Evolutionary conservation across 2,113 vertebrate genomes (phyloP), one percentile per base, ranked within the genome.

Genomic region (Gymnobelideus leadbeateri): DNA sequence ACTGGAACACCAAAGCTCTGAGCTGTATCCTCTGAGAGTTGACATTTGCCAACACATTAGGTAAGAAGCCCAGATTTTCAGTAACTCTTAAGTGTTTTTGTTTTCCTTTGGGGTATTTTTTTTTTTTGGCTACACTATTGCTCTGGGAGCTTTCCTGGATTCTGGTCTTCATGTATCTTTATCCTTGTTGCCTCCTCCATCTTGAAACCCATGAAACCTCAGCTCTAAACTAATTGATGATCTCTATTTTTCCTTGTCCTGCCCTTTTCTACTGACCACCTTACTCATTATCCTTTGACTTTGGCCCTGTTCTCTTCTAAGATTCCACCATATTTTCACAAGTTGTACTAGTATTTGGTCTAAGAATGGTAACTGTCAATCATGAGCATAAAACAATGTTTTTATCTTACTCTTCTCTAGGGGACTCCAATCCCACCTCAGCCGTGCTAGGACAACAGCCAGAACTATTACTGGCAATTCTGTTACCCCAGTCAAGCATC

Each of bases 1-100:
- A 28, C 96, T 95, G 4, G 91, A 12, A 51, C 92, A 89, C 96
- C 93, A 43, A 77, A 96, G 93, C 91, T 90, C 95, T 3, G 53
- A 95, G 89, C 0, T 0, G 47, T 90, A 11, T 43, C 89, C 50
- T 93, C 94, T 0, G 3, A 94, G 96, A 91, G 92, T 51, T 90
- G 91, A 77, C 90, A 95, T 95, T 84, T 84, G 19, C 8, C 19
- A 84, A 43, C 19, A 43, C 8, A 84, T 84, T 84, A 43, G 68
- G 37, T 84, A 84, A 84, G 43, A 84, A 84, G 92, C 93, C 91
- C 92, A n/a, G 91, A 84, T 93, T 92, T 84, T 91, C 92, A 95
- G 96, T 46, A 61, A 9, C 8, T 26, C 37, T 16, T 19, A 55
- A 94, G 53, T 55, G 28, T 94, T 93, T 84, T 84, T 84, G n/a